Percentiles rank a stretch among this genome's conserved stretches.
Conservation (phyloP, 2,113 vertebrate genomes). For the Bujurquina vittata region DNA sequence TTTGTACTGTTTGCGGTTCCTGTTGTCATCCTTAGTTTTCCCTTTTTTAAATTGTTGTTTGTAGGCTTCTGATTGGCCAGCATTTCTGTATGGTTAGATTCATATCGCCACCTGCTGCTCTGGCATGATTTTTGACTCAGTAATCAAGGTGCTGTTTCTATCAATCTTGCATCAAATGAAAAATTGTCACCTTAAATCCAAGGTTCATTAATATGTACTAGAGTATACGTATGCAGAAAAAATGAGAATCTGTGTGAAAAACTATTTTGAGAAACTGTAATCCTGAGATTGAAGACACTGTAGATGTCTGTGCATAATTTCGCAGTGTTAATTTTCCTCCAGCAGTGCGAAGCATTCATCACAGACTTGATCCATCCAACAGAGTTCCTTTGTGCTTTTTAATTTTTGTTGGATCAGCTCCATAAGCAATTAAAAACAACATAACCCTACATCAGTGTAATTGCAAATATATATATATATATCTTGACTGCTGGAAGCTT, state of each 20-base stretch:
- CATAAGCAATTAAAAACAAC: neutral
- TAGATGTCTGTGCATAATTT: neutral
- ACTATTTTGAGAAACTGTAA: neutral
- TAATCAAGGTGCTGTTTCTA: too few species aligned
- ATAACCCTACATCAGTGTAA: neutral
- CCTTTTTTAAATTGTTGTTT: neutral
- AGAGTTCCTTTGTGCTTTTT: neutral
- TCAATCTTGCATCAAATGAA: too few species aligned
- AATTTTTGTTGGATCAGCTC: too few species aligned
- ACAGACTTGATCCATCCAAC: neutral
- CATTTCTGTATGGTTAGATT: neutral
- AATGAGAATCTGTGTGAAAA: neutral
- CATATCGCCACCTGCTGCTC: neutral
- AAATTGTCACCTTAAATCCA: neutral
- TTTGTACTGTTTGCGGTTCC: neutral
- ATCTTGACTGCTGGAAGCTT: neutral
- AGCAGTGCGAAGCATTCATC: neutral
- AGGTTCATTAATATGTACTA: neutral
- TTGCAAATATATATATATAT: too few species aligned
- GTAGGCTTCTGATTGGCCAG: neutral
- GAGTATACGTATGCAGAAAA: too few species aligned
- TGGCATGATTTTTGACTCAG: neutral
- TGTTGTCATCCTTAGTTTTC: neutral
- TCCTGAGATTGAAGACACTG: neutral
- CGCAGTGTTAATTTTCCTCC: neutral